A percentile compares a stretch with the other conserved stretches of the same genome.
Conservation (phyloP, 2,888 invertebrate genomes). For the Enchytraeus crypticus region DNA sequence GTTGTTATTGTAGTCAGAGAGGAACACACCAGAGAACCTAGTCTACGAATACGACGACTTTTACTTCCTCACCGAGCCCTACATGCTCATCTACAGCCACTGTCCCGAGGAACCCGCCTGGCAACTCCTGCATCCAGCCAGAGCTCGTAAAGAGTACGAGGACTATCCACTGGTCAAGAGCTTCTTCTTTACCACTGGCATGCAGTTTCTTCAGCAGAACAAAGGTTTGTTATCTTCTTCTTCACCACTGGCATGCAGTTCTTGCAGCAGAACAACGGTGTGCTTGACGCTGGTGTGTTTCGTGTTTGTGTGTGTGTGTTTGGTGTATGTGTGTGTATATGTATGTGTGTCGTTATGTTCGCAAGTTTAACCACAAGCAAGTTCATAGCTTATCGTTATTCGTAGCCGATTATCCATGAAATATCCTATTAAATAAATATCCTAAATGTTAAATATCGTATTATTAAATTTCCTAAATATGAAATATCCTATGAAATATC, state of each 20-base stretch:
- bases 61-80: constrained; percentile 95
- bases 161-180: constrained; percentile 48
- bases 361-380: too few relatives aligned
- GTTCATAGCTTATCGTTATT: too few relatives aligned
- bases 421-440: too few relatives aligned
- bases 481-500: too few relatives aligned
- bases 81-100: constrained; percentile 52
- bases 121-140: constrained; percentile 40
- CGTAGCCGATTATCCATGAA: too few relatives aligned
- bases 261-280: constrained; percentile 32
- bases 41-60: constrained; percentile 97
- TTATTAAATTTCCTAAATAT: too few relatives aligned
- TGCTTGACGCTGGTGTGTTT: too few relatives aligned
- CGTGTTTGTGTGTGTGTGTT: too few relatives aligned
- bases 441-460: too few relatives aligned
- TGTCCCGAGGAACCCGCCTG: constrained; percentile 45
- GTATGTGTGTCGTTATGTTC: too few relatives aligned
- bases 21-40: constrained; percentile 47
- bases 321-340: too few relatives aligned
- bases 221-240: constrained; percentile 42
- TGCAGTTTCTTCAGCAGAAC: constrained; percentile 37
- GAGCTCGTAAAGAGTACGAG: constrained; percentile 39
- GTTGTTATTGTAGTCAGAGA: constrained; percentile 40
- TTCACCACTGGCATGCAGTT: constrained; percentile 47
- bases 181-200: constrained; percentile 48